Base-by-base conservation (phyloP, 2,888 invertebrate genomes). In the Eupithecia abbreviata region DNA sequence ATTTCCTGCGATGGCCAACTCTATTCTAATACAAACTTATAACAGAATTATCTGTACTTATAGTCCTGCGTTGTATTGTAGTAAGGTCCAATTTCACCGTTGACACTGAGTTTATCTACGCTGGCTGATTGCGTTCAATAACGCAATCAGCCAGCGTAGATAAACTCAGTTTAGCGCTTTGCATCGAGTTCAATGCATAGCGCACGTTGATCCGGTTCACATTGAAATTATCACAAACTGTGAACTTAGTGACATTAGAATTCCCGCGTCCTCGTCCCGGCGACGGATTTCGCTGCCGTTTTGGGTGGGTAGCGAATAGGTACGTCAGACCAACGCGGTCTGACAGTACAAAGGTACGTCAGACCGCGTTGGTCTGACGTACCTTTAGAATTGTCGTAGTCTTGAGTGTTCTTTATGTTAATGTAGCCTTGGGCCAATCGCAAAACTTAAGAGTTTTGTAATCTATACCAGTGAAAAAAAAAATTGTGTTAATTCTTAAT, bases 401-500 rank as follows among this genome's bases (percentile, higher is more conserved):
- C 62, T 9, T 30, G 55, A 18, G 58, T 18, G 58, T 58, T 18
- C 9, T 58, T 58, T 58, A 18, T 2, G 18, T 18, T 18, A 18
- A 18, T 58, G 58, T 58, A 58, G 62, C 30, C 4, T 62, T 62
- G 62, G 30, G 62, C 62, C 62, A 62, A 10, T 62, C 62, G 62
- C 62, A 62, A 62, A 30, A 62, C 30, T 30, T 18, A 13, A 66
- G 30, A 2, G 43, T 0, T 9, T 72, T 68, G 55, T 42, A 5
- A 45, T 47, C 45, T 30, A 68, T 62, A 47, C 12, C 69, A 47
- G 30, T 45, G n/a, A 13, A 69, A 30, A 49, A 69, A 47, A 18
- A 43, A 13, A 49, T 47, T 41, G 41, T 68, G n/a, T 55, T 18
- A 15, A 58, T 71, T 42, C 55, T 49, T 73, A 55, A 77, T 69